phyloP scores from a whole-genome alignment of 2,888 invertebrate genomes.

The Dicyrtoma fusca region DNA sequence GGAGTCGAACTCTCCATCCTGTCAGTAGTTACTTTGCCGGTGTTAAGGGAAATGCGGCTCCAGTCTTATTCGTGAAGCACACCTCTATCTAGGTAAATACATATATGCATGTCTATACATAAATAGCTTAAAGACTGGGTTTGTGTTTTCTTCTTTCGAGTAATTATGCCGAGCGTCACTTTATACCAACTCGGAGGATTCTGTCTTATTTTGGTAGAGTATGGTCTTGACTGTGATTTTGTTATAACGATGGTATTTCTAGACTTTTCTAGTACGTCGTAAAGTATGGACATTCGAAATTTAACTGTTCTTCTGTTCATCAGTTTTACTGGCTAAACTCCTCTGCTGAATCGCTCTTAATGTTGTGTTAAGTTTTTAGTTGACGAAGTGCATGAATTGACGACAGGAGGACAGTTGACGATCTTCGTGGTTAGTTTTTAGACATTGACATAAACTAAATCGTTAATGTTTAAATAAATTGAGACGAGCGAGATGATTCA shows the following conservation, averaged over 20 bases:
- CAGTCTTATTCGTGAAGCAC: too few species aligned
- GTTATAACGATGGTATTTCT: conserved; percentile 17
- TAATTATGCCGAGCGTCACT: too few species aligned
- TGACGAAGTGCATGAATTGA: conserved; percentile 1
- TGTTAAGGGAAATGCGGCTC: too few species aligned
- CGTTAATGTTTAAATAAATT: conserved; percentile 36
- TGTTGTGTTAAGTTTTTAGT: conserved; percentile 35
- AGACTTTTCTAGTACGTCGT: conserved; percentile 22
- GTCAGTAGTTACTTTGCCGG: too few species aligned
- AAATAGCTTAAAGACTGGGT: too few species aligned
- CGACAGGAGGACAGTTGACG: conserved; percentile 5
- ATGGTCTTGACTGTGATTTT: conserved; percentile 17
- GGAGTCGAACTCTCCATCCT: conserved; percentile 9
- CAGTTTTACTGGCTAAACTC: background rate
- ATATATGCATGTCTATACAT: too few species aligned
- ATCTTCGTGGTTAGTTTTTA: conserved; percentile 16
- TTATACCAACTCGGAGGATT: too few species aligned
- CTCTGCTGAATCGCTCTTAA: conserved; percentile 21
- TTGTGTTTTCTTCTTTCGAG: too few species aligned
- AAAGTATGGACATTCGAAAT: conserved; percentile 30
- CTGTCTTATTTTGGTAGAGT: background rate
- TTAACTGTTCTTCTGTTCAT: conserved; percentile 15
- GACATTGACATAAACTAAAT: conserved; percentile 28
- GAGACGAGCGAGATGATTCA: conserved; percentile 33
- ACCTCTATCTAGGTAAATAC: too few species aligned